Conservation (phyloP, 2,888 invertebrate genomes). For the Tridacna gigas region DNA sequence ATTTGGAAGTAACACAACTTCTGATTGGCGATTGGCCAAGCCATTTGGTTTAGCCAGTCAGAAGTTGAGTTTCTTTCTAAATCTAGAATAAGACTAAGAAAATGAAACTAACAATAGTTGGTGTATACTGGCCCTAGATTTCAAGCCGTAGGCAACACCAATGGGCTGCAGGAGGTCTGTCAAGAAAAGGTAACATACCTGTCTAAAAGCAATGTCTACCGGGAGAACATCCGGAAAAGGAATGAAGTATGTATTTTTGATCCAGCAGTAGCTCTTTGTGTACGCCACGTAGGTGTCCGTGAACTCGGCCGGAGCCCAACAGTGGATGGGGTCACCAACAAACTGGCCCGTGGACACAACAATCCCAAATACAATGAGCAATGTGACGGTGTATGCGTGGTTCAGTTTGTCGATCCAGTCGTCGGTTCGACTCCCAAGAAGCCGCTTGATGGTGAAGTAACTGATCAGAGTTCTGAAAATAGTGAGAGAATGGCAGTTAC, state of each 20-base stretch:
- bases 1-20: no score
- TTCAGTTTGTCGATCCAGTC: slow-evolving; percentile 80
- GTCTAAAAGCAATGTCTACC: slow-evolving; percentile 57
- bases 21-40: no score
- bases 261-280: slow-evolving; percentile 86
- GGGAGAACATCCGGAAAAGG: slow-evolving; percentile 71
- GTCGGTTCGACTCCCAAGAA: slow-evolving; percentile 76
- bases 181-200: slow-evolving; percentile 37
- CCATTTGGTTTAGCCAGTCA: no score
- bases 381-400: slow-evolving; percentile 77
- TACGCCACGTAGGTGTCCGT: slow-evolving; percentile 86
- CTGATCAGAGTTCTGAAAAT: slow-evolving; percentile 39
- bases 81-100: no score
- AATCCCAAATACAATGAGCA: slow-evolving; percentile 75
- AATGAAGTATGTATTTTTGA: slow-evolving; percentile 86
- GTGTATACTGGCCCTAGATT: no score
- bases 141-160: no score
- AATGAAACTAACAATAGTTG: no score
- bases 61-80: no score
- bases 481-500: neutral
- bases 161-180: no score
- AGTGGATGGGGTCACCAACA: slow-evolving; percentile 79
- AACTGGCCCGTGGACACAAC: slow-evolving; percentile 76
- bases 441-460: slow-evolving; percentile 67
- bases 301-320: slow-evolving; percentile 77